phyloP scores from a whole-genome alignment of 2,888 invertebrate genomes.

The Drosophila mayaguana region DNA sequence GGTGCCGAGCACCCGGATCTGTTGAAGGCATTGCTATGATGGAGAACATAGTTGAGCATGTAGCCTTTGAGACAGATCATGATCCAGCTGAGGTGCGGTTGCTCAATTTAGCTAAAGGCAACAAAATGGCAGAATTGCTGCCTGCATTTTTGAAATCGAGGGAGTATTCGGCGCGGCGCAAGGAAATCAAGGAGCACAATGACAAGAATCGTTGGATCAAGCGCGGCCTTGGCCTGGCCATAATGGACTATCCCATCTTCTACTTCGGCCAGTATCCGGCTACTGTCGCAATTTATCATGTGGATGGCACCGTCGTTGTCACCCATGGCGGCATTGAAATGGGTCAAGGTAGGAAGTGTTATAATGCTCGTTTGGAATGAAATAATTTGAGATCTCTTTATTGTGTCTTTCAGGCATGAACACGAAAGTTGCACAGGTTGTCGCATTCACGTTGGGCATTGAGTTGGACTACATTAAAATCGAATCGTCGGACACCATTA shows the following conservation, averaged over 20 bases:
- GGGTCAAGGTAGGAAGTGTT: slow-evolving; percentile 89
- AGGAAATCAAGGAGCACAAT: slow-evolving; percentile 88
- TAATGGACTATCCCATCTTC: slow-evolving; percentile 89
- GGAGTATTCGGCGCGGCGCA: slow-evolving; percentile 87
- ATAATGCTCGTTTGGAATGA: too few species aligned
- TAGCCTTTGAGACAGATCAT: slow-evolving; percentile 86
- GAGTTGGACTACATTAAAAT: slow-evolving; percentile 87
- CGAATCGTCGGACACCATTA: slow-evolving; percentile 88
- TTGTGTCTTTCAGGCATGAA: slow-evolving; percentile 75
- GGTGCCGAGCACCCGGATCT: slow-evolving; percentile 88
- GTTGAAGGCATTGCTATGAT: slow-evolving; percentile 88
- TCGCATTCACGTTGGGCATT: slow-evolving; percentile 90
- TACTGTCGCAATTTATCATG: slow-evolving; percentile 89
- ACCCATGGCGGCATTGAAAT: slow-evolving; percentile 91
- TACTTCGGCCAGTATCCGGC: slow-evolving; percentile 87
- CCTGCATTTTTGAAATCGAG: slow-evolving; percentile 86
- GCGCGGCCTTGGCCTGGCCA: slow-evolving; percentile 89
- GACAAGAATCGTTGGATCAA: slow-evolving; percentile 92
- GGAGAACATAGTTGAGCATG: slow-evolving; percentile 89
- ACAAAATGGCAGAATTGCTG: slow-evolving; percentile 85
- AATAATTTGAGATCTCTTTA: neutral
- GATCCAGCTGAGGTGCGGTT: slow-evolving; percentile 88
- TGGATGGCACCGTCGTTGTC: slow-evolving; percentile 90
- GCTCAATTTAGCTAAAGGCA: slow-evolving; percentile 85
- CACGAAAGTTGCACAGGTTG: slow-evolving; percentile 91